These are phyloP conservation scores for Phainopepla nitens DNA, from an alignment of 2,113 vertebrate species.

Conservation along the genomic window DNA sequence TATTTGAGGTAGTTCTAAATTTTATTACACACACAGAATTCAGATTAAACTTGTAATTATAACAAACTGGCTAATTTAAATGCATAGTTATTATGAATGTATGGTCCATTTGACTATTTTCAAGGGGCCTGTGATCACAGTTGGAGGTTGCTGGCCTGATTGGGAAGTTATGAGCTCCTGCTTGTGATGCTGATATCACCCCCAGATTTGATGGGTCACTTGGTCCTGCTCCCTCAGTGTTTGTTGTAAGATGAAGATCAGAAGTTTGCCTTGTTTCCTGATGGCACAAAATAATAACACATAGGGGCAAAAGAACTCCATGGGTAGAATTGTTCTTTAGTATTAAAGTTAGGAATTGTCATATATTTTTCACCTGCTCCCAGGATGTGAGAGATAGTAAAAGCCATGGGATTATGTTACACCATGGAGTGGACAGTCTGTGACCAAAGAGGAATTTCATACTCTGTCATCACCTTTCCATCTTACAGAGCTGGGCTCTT, in stretches of 20 bases:
- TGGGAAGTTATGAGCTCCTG: neutral
- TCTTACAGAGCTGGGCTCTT: neutral
- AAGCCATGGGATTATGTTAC: neutral
- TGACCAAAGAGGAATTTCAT: neutral
- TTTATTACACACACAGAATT: neutral
- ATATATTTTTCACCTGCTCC: neutral
- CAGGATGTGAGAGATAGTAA: neutral
- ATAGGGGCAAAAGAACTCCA: neutral
- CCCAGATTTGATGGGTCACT: neutral
- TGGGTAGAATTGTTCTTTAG: neutral
- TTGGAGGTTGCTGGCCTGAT: neutral
- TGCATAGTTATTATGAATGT: neutral
- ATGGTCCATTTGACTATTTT: neutral
- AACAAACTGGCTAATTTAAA: neutral
- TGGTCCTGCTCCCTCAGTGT: neutral
- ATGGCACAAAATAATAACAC: neutral
- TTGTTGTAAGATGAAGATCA: neutral
- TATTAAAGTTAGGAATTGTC: neutral
- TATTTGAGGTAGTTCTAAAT: neutral
- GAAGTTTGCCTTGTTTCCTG: neutral
- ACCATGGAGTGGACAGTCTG: fast-evolving
- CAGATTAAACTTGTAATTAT: neutral
- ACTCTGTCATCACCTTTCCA: neutral
- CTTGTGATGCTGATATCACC: neutral
- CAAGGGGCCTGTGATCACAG: neutral